Evolutionary conservation across 2,113 vertebrate genomes (phyloP), one percentile per base, ranked within the genome.

Genomic region (Oreochromis spilurus): DNA sequence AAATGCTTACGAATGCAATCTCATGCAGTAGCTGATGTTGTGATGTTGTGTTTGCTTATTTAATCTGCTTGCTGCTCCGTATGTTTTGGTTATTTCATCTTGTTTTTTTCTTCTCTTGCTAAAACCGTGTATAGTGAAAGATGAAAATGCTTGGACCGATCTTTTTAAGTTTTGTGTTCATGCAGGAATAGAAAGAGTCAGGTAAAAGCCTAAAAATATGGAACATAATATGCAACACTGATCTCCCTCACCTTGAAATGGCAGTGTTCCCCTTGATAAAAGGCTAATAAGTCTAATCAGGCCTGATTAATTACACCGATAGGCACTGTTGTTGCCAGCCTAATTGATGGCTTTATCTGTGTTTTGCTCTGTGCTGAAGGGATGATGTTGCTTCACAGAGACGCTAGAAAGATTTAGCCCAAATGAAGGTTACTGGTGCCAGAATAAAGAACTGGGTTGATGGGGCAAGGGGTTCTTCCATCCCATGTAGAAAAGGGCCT

Each of bases 291-390:
- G 84, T 87, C 85, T 94, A 90, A 95, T 94, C 93, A 94, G 78
- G 84, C 24, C 88, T 94, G 93, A 95, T 95, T 92, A 94, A 95
- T 95, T 95, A 92, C 87, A 90, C 84, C 7, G 91, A 95, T 94
- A 94, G 88, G 85, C 72, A 16, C 77, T 85, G 80, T n/a, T 82
- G 88, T 93, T 88, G 50, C 78, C 83, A 85, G 70, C 87, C 78
- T 92, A 92, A 93, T 89, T 94, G 90, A 93, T 93, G 90, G 58
- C 91, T 94, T 93, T 94, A 94, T 94, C 93, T 88, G 58, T 87
- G 78, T 89, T 93, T 89, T 90, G 89, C 92, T 86, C 77, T 36
- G 57, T 86, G 89, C 87, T 90, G 75, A 83, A 54, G 70, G 65
- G 80, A 85, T 89, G 87, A 89, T 88, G 91, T 75, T 81, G 85